Evolutionary conservation across 1,140 invertebrate species (phyloP).

Genomic region (Drosophila pallidifrons): DNA sequence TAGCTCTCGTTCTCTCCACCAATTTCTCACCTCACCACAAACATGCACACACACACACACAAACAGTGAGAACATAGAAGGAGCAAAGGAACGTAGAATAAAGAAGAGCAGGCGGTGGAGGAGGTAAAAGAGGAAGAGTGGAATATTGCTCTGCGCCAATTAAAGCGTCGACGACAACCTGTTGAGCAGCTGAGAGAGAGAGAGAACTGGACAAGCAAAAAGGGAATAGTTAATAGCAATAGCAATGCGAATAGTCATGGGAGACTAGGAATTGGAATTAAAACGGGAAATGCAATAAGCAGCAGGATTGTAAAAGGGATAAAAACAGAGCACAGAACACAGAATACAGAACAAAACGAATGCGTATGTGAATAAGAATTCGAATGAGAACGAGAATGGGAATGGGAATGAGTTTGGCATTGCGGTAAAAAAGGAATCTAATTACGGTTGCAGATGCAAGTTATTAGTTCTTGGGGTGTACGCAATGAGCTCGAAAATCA

Average conservation of each 20-base stretch:
- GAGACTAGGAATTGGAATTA: background rate
- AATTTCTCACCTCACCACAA: conserved; percentile 1
- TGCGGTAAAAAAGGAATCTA: too few relatives aligned
- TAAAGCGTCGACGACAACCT: conserved; percentile 43
- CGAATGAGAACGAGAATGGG: too few relatives aligned
- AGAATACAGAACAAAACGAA: too few relatives aligned
- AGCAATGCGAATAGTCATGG: background rate
- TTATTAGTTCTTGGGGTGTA: too few relatives aligned
- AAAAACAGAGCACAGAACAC: background rate
- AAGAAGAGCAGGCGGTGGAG: background rate
- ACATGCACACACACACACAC: conserved; percentile 2
- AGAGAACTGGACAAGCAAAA: background rate
- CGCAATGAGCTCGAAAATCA: too few relatives aligned
- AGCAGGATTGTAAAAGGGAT: background rate
- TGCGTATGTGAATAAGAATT: too few relatives aligned
- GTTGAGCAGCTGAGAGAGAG: conserved; percentile 21
- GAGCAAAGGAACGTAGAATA: background rate
- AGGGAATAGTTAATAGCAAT: conserved; percentile 11
- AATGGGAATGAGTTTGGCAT: too few relatives aligned
- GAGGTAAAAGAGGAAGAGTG: background rate
- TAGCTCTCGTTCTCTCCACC: conserved; percentile 11
- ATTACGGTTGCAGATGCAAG: too few relatives aligned
- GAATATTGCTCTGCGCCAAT: conserved; percentile 18
- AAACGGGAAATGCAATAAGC: conserved; percentile 1
- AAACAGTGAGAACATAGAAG: background rate